Base-by-base conservation (phyloP, 2,113 vertebrate species). In the Boleophthalmus pectinirostris region DNA sequence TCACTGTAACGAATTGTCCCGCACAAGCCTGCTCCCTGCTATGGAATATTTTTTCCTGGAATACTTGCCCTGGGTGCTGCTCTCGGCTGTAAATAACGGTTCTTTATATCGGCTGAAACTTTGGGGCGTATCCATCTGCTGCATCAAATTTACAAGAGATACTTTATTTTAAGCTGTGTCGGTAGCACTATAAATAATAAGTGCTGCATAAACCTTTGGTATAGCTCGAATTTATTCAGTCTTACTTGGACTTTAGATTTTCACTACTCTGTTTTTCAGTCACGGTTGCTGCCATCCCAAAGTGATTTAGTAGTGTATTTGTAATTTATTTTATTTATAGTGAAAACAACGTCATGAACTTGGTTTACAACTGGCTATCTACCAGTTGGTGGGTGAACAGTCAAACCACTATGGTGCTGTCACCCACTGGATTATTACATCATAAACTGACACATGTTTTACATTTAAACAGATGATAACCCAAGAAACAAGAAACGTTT, bases 51-150 rank as follows among this genome's bases (percentile, higher is more conserved):
- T 58, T 51, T 86, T 88, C 73, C 74, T 79, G 66, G 82, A 85
- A 81, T 77, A 80, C 66, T 75, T 82, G 85, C 88, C 83, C 83
- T 74, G 72, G 86, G 88, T 90, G 87, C 77, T 46, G 87, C 86
- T 88, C 75, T 79, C 75, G 87, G 88, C 83, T 63, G 79, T 73
- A 87, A 90, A 88, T 87, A 90, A 84, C 77, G 73, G 85, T 84
- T 82, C 74, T 84, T 82, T 85, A 84, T 82, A 85, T 83, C 81
- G 86, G 68, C 68, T 85, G 77, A 69, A 88, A 88, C 79, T 84
- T 87, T 77, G 85, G 87, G 73, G 56, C 63, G 47, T 69, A 70
- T 71, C 84, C 80, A 88, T 84, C 81, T 89, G 82, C 80, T 74
- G 74, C 63, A 43, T 70, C 15, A 75, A 84, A 84, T 84, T 87